phyloP scores from a whole-genome alignment of 2,888 invertebrate genomes.

The Holacanthella duospinosa region DNA sequence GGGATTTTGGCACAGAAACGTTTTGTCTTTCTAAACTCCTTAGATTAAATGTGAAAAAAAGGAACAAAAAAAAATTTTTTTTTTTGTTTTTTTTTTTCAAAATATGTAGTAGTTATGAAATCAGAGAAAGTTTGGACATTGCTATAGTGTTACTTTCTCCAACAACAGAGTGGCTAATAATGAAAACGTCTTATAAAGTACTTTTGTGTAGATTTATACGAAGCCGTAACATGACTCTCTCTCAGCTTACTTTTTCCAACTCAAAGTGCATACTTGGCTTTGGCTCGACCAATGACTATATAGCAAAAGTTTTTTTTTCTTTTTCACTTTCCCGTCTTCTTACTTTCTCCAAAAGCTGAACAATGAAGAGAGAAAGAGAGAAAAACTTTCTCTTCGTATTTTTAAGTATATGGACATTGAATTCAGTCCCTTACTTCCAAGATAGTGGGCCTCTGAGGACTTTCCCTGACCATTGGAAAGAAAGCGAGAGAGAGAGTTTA shows the following conservation, averaged over 20 bases:
- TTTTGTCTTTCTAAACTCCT: too few relatives aligned
- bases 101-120: too few relatives aligned
- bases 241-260: not conserved
- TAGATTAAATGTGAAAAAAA: too few relatives aligned
- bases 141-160: too few relatives aligned
- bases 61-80: too few relatives aligned
- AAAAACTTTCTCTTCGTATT: not conserved
- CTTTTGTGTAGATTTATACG: not conserved
- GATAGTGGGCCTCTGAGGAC: not conserved
- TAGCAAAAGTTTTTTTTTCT: not conserved
- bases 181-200: slow-evolving; percentile 4
- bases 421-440: not conserved
- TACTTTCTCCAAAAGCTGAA: not conserved
- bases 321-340: not conserved
- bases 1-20: too few relatives aligned
- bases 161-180: slow-evolving; percentile 4
- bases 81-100: too few relatives aligned
- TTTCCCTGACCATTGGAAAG: not conserved
- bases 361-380: not conserved
- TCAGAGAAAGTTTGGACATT: too few relatives aligned
- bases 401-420: not conserved
- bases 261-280: not conserved
- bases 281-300: not conserved
- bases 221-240: not conserved
- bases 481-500: not conserved